Evolutionary conservation across 2,113 vertebrate genomes (phyloP), one percentile per base, ranked within the genome.

Genomic region (Chaenogobius annularis): DNA sequence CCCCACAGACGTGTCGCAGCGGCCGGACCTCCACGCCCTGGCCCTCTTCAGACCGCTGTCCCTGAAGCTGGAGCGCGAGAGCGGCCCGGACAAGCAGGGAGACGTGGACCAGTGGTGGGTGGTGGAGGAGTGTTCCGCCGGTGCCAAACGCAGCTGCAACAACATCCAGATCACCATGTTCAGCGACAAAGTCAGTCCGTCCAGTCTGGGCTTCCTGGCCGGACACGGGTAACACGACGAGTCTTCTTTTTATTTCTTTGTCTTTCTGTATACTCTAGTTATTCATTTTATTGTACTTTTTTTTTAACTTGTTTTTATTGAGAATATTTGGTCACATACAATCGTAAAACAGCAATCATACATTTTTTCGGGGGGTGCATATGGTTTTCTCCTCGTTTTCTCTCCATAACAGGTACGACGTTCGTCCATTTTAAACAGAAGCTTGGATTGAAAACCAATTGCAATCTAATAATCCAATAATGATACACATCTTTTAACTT

Each of bases 101-200:
- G 83, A 69, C 10, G 68, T 66, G 0, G 83, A 83, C 0, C 90
- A 95, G 82, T 95, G 94, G 95, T 94, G 93, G 95, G 71, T 90
- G 48, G 90, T 94, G 72, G 86, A 94, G 83, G 94, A 95, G 66
- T 93, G 93, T 72, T 62, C 59, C 43, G 3, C 43, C 1, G 79
- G 62, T 22, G 5, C 50, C 9, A 52, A 69, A 26, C 76, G 50
- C 22, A 91, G 87, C 66, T 92, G 93, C 83, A 78, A 83, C 47
- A 94, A 79, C 71, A 93, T 94, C 7, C 89, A 95, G 75, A 79
- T 94, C 0, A 52, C 92, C 26, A 83, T 94, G 64, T 93, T 89
- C 77, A 94, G 78, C 13, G 94, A 96, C 82, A 95, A 94, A 89
- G 95, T 94, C 84, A 96, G 94, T 79, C 95, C 95, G 19, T 84